A percentile compares a stretch with the other conserved stretches of the same genome.
These are phyloP conservation scores for Podiceps cristatus DNA, from an alignment of 2,113 vertebrate genomes.

Conservation along the genomic window DNA sequence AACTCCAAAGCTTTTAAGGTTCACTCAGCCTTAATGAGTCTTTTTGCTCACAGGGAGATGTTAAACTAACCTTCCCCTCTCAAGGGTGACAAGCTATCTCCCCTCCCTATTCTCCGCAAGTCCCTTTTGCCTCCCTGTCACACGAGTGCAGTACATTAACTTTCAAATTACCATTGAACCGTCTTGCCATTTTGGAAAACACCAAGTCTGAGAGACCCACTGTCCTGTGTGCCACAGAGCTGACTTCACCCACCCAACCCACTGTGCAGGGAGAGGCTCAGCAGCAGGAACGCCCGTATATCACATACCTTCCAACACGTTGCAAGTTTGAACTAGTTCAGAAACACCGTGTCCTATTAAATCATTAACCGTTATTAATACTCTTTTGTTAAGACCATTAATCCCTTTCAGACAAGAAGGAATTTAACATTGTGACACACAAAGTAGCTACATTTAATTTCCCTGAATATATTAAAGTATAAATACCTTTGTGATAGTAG, in stretches of 20 bases:
- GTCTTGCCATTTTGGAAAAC: neutral
- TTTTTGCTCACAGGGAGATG: neutral
- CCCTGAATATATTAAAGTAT: neutral
- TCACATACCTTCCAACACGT: neutral
- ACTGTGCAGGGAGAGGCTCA: neutral
- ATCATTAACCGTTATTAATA: neutral
- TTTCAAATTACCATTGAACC: neutral
- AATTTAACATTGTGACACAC: neutral
- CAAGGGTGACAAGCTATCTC: neutral
- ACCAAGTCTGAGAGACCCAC: rapidly evolving
- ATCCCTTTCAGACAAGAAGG: neutral
- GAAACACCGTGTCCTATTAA: neutral
- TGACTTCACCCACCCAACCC: neutral
- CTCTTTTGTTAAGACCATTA: neutral
- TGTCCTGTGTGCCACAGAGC: neutral
- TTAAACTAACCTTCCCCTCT: neutral
- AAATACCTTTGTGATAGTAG: neutral
- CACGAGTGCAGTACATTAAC: neutral
- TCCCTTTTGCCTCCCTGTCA: neutral
- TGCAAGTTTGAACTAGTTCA: neutral
- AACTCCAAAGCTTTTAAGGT: neutral
- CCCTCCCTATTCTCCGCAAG: neutral
- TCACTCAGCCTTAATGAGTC: neutral
- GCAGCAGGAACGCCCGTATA: neutral
- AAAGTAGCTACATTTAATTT: neutral